phyloP scores from a whole-genome alignment of 2,113 vertebrate species.

The Cisticola juncidis region DNA sequence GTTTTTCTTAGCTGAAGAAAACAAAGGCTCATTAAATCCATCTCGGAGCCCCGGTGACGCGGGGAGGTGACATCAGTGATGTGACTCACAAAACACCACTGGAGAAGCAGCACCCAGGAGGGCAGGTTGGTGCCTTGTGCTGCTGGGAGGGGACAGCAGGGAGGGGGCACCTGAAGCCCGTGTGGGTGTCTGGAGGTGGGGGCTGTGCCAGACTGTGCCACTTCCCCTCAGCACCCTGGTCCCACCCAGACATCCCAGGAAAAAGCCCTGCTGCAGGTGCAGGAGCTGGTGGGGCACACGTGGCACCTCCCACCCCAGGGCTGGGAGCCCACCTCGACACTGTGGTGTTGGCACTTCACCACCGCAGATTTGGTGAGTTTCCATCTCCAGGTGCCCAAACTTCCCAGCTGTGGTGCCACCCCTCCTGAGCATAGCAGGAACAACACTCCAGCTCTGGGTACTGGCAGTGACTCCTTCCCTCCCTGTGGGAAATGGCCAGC shows the following conservation, averaged over 20 bases:
- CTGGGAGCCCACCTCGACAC: not conserved
- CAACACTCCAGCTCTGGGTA: not conserved
- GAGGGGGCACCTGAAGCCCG: not conserved
- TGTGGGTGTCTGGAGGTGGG: not conserved
- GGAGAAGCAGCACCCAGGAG: not conserved
- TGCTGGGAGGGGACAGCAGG: not conserved
- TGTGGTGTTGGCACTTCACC: accelerated
- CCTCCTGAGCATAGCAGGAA: accelerated
- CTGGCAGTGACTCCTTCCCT: not conserved
- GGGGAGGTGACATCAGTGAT: slow-evolving; percentile 14
- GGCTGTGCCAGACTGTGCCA: not conserved
- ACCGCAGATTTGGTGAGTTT: no score
- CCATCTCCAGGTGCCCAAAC: not conserved
- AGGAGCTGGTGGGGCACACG: not conserved
- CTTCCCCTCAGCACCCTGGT: not conserved
- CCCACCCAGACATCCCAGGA: accelerated
- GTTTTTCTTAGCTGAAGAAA: slow-evolving; percentile 23
- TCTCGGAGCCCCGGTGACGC: not conserved
- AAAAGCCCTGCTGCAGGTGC: not conserved
- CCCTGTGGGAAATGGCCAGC: not conserved
- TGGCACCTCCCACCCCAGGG: accelerated
- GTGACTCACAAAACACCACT: not conserved
- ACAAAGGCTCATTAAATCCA: slow-evolving; percentile 42
- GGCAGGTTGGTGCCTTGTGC: not conserved
- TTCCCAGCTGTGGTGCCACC: not conserved